A percentile compares a stretch with the other conserved stretches of the same genome.
phyloP scores from a whole-genome alignment of 2,113 vertebrate species.

The Ciconia stormi region DNA sequence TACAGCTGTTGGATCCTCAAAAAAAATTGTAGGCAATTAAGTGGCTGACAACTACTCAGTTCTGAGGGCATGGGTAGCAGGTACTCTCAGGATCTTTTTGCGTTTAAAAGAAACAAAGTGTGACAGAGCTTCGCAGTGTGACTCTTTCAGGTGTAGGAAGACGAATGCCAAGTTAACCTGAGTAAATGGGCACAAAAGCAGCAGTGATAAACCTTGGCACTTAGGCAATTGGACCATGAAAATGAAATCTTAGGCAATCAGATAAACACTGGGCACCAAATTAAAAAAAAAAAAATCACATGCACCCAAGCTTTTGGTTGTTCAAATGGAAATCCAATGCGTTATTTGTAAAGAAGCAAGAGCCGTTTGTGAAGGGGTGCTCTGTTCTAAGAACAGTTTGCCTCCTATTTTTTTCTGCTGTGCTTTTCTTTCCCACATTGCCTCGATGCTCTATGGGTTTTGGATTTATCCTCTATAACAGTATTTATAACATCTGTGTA shows the following conservation, averaged over 20 bases:
- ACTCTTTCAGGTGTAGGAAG: not conserved
- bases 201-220: conserved; percentile 48
- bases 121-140: conserved; percentile 10
- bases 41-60: not conserved
- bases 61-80: not conserved
- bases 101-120: conserved; percentile 13
- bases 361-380: not conserved
- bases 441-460: not conserved
- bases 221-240: not conserved
- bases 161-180: conserved; percentile 43
- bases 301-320: not conserved
- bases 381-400: not conserved
- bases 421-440: not conserved
- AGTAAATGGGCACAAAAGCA: conserved; percentile 48
- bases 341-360: not conserved
- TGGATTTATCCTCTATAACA: not conserved
- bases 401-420: not conserved
- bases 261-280: conserved; percentile 16
- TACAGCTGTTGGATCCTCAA: not conserved
- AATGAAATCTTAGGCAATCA: conserved; percentile 28
- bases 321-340: conserved; percentile 33
- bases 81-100: not conserved
- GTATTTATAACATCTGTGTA: not conserved
- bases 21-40: not conserved
- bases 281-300: not conserved